These are phyloP conservation scores for Eristalis pertinax DNA, from an alignment of 2,888 invertebrate genomes.

Conservation along the genomic window DNA sequence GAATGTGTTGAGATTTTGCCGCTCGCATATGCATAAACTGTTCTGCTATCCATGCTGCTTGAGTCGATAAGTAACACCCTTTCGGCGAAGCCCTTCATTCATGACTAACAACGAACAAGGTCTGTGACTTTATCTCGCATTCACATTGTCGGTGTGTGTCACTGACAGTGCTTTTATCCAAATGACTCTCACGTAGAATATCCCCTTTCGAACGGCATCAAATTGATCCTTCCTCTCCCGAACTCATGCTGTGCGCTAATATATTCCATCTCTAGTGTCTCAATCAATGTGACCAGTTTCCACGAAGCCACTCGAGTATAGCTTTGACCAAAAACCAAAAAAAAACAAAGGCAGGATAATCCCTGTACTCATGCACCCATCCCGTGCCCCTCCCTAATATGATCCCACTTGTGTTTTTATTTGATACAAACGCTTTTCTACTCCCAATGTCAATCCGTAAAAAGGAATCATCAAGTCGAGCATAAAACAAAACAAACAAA, in stretches of 20 bases:
- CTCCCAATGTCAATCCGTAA: conserved; percentile 37
- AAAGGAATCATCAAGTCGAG: conserved; percentile 36
- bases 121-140: background rate
- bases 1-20: too few relatives aligned
- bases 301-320: conserved; percentile 13
- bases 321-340: conserved; percentile 28
- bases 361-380: background rate
- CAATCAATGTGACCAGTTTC: background rate
- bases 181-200: background rate
- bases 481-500: conserved; percentile 21
- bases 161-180: background rate
- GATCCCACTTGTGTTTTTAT: conserved; percentile 1
- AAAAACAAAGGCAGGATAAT: conserved; percentile 35
- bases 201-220: background rate
- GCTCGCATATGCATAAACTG: too few relatives aligned
- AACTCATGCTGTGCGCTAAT: too few relatives aligned
- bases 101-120: background rate
- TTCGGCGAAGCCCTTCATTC: background rate
- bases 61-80: too few relatives aligned
- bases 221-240: too few relatives aligned
- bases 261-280: background rate
- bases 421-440: conserved; percentile 52
- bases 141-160: background rate
- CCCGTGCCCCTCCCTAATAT: background rate
- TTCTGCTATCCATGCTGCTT: too few relatives aligned